Evolutionary conservation across 2,113 vertebrate genomes (phyloP).

Genomic region (Carassius carassius): DNA sequence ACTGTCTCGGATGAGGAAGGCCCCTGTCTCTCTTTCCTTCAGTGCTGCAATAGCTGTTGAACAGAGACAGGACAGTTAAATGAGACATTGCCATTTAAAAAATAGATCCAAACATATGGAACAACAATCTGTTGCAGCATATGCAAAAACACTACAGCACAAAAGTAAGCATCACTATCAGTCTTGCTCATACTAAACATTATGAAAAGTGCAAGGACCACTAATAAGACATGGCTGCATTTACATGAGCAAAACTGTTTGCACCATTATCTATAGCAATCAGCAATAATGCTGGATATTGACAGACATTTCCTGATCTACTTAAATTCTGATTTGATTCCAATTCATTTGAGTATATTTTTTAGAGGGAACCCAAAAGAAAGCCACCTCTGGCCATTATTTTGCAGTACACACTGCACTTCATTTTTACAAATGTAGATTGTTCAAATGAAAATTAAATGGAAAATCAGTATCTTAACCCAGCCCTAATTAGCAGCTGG

Average conservation of each 20-base stretch:
- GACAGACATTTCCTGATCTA: background rate
- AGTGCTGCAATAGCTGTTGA: constrained; percentile 82
- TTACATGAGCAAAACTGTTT: background rate
- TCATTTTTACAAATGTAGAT: too few species aligned
- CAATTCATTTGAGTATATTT: background rate
- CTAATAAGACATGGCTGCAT: background rate
- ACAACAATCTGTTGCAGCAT: constrained; percentile 18
- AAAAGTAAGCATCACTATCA: background rate
- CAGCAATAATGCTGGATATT: background rate
- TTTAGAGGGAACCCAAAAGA: background rate
- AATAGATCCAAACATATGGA: constrained; percentile 28
- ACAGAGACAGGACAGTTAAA: constrained; percentile 17
- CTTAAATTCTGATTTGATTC: background rate
- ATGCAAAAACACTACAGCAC: background rate
- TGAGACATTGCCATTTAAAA: background rate
- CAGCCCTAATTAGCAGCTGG: background rate
- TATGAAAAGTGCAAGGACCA: background rate
- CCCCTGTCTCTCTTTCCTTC: constrained; percentile 85
- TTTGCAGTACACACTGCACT: background rate
- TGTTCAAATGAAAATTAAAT: too few species aligned
- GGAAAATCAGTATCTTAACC: too few species aligned
- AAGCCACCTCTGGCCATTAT: background rate
- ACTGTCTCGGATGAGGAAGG: constrained; percentile 90
- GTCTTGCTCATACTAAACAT: background rate
- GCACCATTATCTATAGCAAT: background rate